Conservation (phyloP, 2,797 vertebrate genomes). For the Scyliorhinus canicula region DNA sequence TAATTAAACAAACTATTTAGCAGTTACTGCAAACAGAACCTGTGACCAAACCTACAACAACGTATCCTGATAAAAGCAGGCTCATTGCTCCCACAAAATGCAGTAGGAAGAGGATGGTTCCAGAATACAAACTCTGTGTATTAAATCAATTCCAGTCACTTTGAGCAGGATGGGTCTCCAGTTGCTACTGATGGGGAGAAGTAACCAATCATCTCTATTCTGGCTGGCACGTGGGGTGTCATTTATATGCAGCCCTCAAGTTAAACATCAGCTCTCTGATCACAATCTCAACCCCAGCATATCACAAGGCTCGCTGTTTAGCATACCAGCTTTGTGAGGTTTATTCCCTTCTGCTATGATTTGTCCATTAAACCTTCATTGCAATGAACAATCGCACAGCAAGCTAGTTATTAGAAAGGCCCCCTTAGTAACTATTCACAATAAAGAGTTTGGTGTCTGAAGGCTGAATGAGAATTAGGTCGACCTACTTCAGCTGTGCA, state of each 20-base stretch:
- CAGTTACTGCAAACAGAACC: neutral
- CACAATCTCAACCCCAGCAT: neutral
- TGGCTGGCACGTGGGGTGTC: neutral
- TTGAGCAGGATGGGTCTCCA: neutral
- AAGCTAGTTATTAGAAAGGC: neutral
- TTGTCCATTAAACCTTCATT: neutral
- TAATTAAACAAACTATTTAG: neutral
- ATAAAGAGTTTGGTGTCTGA: neutral
- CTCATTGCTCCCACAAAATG: neutral
- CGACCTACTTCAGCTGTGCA: neutral
- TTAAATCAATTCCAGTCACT: neutral
- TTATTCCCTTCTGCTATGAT: neutral
- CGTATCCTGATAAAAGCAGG: neutral
- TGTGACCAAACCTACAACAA: neutral
- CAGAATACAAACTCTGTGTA: neutral
- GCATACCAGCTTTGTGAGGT: neutral
- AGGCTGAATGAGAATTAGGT: conserved; percentile 1
- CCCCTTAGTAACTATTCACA: neutral
- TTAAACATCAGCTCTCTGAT: neutral
- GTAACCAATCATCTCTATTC: neutral
- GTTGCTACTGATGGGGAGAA: neutral
- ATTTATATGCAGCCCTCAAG: neutral
- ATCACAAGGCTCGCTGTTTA: neutral
- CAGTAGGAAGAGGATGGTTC: neutral
- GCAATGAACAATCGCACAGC: neutral